Evolutionary conservation across 2,888 invertebrate genomes (phyloP), one percentile per base, ranked within the genome.

Genomic region (Pandemis cinnamomeana): DNA sequence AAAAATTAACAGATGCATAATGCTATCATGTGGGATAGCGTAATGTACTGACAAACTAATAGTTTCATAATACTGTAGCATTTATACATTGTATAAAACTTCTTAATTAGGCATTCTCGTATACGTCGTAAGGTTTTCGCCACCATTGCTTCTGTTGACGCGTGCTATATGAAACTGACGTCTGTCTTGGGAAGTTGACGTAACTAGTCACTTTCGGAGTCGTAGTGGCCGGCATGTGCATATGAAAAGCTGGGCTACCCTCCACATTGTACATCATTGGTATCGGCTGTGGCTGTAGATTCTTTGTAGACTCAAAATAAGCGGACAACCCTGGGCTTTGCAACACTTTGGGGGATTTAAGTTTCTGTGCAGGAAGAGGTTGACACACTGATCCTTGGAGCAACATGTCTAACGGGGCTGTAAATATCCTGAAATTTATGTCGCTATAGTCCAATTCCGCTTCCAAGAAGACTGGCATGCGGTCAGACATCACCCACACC

Each of bases 401-500:
- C 7, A 97, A 92, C 0, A 91, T 91, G 42, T 95, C 94, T n/a
- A 97, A 89, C 0, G 97, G 95, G 0, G 96, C 96, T 3, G 96
- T 96, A 80, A 95, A 96, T 77, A 97, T 95, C 81, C 97, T 95
- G 90, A 97, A 97, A 85, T 98, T 98, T 10, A 96, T 94, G 78
- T 97, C 97, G 62, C 95, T 95, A 83, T 96, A 97, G 84, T 97
- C 96, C 51, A 98, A 88, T 60, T 95, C 95, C 6, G 95, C 90
- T 79, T 96, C 95, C 48, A 97, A 89, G 82, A 97, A 97, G 11
- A 96, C 96, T 0, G 97, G 96, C 97, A 98, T 97, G 58, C 96
- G 95, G 86, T 98, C 97, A 0, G 97, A 97, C 3, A 98, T 95
- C 0, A 97, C 96, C 98, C 98, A 98, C 4, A 97, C 94, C 78